These are phyloP conservation scores for Halcyon senegalensis DNA, from an alignment of 2,113 vertebrate genomes.

Conservation along the genomic window DNA sequence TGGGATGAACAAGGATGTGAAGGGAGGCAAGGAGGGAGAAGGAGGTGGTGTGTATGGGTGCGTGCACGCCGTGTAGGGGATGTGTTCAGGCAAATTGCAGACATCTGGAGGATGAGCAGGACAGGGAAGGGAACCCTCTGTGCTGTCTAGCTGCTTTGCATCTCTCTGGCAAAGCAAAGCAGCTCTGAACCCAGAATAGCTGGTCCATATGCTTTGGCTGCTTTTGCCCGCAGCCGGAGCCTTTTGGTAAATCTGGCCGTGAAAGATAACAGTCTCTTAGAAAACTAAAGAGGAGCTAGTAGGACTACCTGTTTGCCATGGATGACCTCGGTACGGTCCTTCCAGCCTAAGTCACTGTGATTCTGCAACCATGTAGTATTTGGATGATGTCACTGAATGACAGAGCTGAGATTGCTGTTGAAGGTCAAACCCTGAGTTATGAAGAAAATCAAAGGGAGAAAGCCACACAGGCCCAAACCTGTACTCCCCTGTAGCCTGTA, in stretches of 20 bases:
- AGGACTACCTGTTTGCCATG: not conserved
- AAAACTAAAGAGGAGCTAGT: not conserved
- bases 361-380: not conserved
- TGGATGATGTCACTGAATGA: not conserved
- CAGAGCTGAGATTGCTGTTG: not conserved
- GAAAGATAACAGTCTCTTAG: not conserved
- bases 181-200: constrained; percentile 47
- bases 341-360: not conserved
- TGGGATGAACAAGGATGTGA: not conserved
- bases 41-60: not conserved
- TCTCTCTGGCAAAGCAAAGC: constrained; percentile 36
- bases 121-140: constrained; percentile 8
- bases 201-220: constrained; percentile 48
- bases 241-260: constrained; percentile 6
- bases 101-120: not conserved
- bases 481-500: not conserved
- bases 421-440: not conserved
- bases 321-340: not conserved
- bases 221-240: not conserved
- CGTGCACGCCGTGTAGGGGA: fast-evolving
- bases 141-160: constrained; percentile 44
- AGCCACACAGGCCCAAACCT: not conserved
- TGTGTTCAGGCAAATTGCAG: not conserved
- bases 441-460: not conserved
- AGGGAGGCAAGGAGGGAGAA: not conserved